Evolutionary conservation across 1,140 invertebrate genomes (phyloP).

Genomic region (Maniola jurtina): DNA sequence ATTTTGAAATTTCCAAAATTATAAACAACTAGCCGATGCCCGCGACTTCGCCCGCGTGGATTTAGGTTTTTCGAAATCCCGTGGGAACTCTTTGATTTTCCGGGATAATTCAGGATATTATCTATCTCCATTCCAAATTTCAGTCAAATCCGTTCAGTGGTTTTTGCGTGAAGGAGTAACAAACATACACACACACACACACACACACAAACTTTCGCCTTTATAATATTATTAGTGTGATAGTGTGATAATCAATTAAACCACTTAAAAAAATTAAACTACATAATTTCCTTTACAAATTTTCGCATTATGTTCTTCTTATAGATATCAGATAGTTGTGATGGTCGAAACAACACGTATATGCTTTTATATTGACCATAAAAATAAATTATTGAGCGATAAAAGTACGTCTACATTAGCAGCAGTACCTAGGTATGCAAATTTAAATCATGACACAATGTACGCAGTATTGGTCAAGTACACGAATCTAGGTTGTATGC

Average conservation of each 20-base stretch:
- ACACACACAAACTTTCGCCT: too few species aligned
- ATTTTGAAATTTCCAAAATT: not conserved
- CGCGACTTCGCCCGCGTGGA: too few species aligned
- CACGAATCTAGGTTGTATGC: constrained; percentile 19
- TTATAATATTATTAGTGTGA: too few species aligned
- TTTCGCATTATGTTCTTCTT: not conserved
- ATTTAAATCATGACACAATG: constrained; percentile 1
- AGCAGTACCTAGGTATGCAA: not conserved
- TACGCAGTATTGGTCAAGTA: constrained; percentile 21
- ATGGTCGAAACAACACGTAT: not conserved
- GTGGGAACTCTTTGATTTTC: too few species aligned
- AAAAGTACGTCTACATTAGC: not conserved
- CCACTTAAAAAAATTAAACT: not conserved
- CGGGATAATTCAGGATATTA: too few species aligned
- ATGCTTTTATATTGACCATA: not conserved
- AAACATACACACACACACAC: too few species aligned
- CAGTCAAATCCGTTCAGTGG: too few species aligned
- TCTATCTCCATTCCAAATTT: too few species aligned
- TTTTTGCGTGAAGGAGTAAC: too few species aligned
- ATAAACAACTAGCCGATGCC: too few species aligned
- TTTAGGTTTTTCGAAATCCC: too few species aligned
- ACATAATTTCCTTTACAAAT: not conserved
- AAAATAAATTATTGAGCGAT: constrained; percentile 1
- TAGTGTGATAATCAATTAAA: too few species aligned
- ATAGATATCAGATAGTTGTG: not conserved